Base-by-base conservation (phyloP, 2,888 invertebrate genomes). In the Desoria tigrina region DNA sequence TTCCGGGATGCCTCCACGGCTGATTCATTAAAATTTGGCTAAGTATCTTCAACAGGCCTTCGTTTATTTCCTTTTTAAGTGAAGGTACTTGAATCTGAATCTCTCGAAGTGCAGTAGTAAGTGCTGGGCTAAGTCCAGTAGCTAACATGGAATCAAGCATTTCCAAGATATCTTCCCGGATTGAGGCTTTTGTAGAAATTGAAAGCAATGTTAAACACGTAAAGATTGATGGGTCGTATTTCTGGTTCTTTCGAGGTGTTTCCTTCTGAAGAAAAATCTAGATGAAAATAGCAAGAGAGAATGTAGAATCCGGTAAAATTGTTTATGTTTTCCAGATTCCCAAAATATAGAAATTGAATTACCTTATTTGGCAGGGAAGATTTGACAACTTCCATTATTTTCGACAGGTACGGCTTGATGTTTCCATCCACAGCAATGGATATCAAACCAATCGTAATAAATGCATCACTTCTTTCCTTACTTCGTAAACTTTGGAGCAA, bases 131-230 rank as follows among this genome's bases (percentile, higher is more conserved):
- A 0, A 98, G 83, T 0, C 96, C 95, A 6, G 94, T 92, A 1
- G 90, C 88, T 78, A 97, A 86, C 91, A 99, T 94, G 53, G 90
- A 88, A 74, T 94, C 94, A 28, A 98, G 82, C 49, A 97, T 84
- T 65, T 91, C 90, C 65, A 87, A 87, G 3, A 96, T 89, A 75
- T 93, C 92, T 74, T 83, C 81, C 7, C 87, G 85, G 16, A 93
- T 90, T 37, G 87, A 84, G 26, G 88, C 86, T 71, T 90, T 89
- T 0, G 94, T 89, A 1, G 97, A 92, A 79, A 92, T 88, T 0
- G 92, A 92, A 7, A 99, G 81, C 73, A 97, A 84, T 28, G 94
- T 94, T 24, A 99, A 89, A 79, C 96, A 98, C 28, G 91, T 89
- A 80, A 96, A 97, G 56, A 97, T 90, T 0, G 92, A 88, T 0